These are phyloP conservation scores for Ctenochaetus hawaiiensis DNA, from an alignment of 2,797 vertebrate species.

Conservation along the genomic window DNA sequence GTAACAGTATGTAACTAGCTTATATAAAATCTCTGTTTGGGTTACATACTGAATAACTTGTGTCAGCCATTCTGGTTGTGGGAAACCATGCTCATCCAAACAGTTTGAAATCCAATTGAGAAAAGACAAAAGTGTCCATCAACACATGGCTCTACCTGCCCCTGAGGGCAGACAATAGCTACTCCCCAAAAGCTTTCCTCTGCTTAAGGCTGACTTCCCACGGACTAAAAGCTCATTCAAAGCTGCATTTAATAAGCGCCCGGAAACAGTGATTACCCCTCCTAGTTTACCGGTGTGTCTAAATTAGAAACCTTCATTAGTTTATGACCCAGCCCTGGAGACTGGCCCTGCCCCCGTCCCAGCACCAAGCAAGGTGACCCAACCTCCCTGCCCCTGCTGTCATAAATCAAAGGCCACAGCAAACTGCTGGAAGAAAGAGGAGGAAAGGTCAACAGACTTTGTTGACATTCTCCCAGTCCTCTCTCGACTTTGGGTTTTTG, in stretches of 20 bases:
- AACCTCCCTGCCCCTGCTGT: slow-evolving; percentile 71
- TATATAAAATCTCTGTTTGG: not conserved
- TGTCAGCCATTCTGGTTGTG: slow-evolving; percentile 13
- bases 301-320: slow-evolving; percentile 89
- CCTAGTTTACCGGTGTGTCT: slow-evolving; percentile 82
- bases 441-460: slow-evolving; percentile 85
- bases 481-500: slow-evolving; percentile 62
- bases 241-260: slow-evolving; percentile 87
- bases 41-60: not conserved
- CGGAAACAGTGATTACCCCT: slow-evolving; percentile 86
- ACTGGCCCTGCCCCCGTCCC: slow-evolving; percentile 69
- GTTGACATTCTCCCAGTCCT: slow-evolving; percentile 79
- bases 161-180: slow-evolving; percentile 75
- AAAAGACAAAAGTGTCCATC: slow-evolving; percentile 78
- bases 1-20: not conserved
- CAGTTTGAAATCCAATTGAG: slow-evolving; percentile 68
- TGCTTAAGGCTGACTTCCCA: slow-evolving; percentile 79
- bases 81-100: slow-evolving; percentile 61
- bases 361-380: slow-evolving; percentile 79
- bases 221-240: slow-evolving; percentile 79
- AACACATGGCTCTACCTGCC: slow-evolving; percentile 75
- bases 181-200: slow-evolving; percentile 68
- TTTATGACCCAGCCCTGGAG: slow-evolving; percentile 84
- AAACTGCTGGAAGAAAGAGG: slow-evolving; percentile 81
- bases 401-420: slow-evolving; percentile 79